Conservation (phyloP, 2,888 invertebrate genomes). For the Machimus atricapillus region DNA sequence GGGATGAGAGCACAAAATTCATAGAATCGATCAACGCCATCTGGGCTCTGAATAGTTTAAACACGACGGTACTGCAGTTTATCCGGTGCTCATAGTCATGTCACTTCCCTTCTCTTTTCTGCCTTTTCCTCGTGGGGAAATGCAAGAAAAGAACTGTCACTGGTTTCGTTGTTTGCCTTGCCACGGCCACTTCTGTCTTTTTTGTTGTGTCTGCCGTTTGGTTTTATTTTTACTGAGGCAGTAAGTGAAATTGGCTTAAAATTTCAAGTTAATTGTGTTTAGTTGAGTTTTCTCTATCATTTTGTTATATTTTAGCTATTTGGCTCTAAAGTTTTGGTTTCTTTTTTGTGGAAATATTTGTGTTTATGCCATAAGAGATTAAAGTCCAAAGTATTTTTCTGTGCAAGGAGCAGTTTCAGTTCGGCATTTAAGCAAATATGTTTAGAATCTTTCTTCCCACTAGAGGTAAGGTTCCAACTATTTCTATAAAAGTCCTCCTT, state of each 20-base stretch:
- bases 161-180: not conserved
- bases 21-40: not conserved
- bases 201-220: not conserved
- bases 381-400: conserved; percentile 25
- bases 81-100: not conserved
- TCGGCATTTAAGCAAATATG: not conserved
- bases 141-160: not conserved
- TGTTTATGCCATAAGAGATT: conserved; percentile 13
- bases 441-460: not conserved
- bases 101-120: no score
- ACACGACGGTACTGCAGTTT: not conserved
- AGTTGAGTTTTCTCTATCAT: not conserved
- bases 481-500: not conserved
- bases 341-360: not conserved
- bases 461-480: not conserved
- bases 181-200: not conserved
- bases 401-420: not conserved
- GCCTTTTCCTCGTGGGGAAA: not conserved
- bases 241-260: not conserved
- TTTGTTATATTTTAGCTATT: not conserved
- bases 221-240: not conserved
- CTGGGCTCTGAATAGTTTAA: not conserved
- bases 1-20: no score
- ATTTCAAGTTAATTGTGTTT: not conserved
- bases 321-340: not conserved